Conservation (phyloP, 2,113 vertebrate genomes). For the Pelusios castaneus region DNA sequence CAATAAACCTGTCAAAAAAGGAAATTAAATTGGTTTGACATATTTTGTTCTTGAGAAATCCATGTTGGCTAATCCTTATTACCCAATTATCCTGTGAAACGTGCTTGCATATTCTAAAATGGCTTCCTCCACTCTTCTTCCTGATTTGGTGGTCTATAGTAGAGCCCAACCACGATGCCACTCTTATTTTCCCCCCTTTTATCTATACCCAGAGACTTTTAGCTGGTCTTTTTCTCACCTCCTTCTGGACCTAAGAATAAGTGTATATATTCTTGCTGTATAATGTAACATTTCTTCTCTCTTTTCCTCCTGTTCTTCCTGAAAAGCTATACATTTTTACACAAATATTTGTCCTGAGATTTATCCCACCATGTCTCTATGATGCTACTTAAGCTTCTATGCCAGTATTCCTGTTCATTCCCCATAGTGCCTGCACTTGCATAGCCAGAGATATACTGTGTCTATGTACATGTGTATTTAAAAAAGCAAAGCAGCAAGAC, state of each 20-base stretch:
- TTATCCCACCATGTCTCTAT: neutral
- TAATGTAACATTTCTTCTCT: neutral
- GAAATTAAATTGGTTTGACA: neutral
- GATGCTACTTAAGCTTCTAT: neutral
- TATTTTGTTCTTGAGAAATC: neutral
- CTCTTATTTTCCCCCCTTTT: neutral
- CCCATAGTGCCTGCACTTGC: neutral
- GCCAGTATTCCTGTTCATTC: neutral
- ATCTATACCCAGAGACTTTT: neutral
- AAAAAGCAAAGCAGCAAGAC: neutral
- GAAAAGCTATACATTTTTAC: neutral
- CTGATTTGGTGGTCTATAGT: neutral
- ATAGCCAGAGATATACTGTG: neutral
- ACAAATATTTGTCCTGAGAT: neutral
- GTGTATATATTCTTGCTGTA: neutral
- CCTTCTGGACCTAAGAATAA: neutral
- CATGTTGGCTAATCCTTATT: neutral
- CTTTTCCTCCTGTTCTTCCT: neutral
- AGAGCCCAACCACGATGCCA: neutral
- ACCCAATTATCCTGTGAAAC: neutral
- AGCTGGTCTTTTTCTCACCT: neutral
- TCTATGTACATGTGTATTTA: neutral
- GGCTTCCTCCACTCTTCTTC: neutral
- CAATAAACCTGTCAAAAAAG: neutral
- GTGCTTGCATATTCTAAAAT: neutral